Conservation (phyloP, 2,797 vertebrate genomes). For the Microhierax caerulescens region DNA sequence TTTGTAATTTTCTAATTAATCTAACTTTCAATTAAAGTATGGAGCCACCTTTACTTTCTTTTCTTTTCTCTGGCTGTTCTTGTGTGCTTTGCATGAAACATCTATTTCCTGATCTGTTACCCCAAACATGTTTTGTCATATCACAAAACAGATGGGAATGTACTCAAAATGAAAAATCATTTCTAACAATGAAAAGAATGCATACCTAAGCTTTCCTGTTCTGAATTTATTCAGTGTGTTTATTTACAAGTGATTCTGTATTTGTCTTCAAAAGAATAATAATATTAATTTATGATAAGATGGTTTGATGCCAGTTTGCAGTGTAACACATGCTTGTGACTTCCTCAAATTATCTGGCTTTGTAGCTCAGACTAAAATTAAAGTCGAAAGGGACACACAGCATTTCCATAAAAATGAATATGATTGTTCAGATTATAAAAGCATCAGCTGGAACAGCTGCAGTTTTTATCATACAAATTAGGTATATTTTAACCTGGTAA, state of each 20-base stretch:
- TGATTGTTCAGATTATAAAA: not conserved
- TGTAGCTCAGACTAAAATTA: not conserved
- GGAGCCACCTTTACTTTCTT: slow-evolving; percentile 57
- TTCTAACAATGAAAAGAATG: slow-evolving; percentile 39
- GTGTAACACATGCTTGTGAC: slow-evolving; percentile 41
- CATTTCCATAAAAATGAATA: not conserved
- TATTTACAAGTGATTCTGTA: slow-evolving; percentile 66
- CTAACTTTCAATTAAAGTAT: not conserved
- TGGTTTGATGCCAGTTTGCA: slow-evolving; percentile 42
- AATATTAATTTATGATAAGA: not conserved
- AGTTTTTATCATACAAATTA: not conserved
- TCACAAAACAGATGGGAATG: slow-evolving; percentile 93
- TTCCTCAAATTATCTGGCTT: slow-evolving; percentile 39
- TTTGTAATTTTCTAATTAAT: not conserved
- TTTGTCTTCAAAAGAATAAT: not conserved
- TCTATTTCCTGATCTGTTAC: not conserved
- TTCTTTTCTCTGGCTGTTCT: slow-evolving; percentile 24
- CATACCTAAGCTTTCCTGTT: slow-evolving; percentile 18
- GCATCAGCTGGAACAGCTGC: not conserved
- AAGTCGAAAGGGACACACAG: not conserved
- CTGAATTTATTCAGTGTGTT: slow-evolving; percentile 35
- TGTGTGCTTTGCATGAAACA: slow-evolving; percentile 67
- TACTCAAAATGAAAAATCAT: slow-evolving; percentile 36
- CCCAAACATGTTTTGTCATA: slow-evolving; percentile 56
- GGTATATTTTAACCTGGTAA: not conserved